phyloP scores from a whole-genome alignment of 1,140 invertebrate genomes.

The Hypsibius dujardini region DNA sequence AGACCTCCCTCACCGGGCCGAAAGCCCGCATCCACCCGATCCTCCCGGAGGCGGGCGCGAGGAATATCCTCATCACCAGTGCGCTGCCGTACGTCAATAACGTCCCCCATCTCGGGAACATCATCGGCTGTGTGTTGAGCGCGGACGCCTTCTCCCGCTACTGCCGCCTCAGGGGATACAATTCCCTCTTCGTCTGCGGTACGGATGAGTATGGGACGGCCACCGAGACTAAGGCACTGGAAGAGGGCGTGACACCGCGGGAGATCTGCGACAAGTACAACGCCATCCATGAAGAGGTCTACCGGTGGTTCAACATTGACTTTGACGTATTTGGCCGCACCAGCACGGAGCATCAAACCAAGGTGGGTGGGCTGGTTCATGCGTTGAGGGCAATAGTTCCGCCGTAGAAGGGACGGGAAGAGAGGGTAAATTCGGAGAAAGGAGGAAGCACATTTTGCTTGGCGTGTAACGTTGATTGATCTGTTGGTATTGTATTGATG shows the following conservation, averaged over 20 bases:
- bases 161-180: slow-evolving; percentile 70
- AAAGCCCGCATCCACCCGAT: not conserved
- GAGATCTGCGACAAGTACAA: slow-evolving; percentile 94
- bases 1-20: not conserved
- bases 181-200: slow-evolving; percentile 77
- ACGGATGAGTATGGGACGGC: slow-evolving; percentile 99
- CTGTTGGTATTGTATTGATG: no score
- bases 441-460: no score
- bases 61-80: slow-evolving; percentile 81
- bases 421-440: no score
- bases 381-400: no score
- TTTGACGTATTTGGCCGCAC: slow-evolving; percentile 98
- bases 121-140: slow-evolving; percentile 93
- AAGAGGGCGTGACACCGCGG: slow-evolving; percentile 69
- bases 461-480: no score
- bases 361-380: slow-evolving; percentile 38
- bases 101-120: slow-evolving; percentile 96
- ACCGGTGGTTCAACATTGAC: slow-evolving; percentile 92
- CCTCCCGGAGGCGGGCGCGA: slow-evolving; percentile 54
- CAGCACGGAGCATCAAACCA: slow-evolving; percentile 76
- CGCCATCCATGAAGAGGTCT: slow-evolving; percentile 69
- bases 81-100: slow-evolving; percentile 98
- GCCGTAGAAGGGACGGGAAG: no score
- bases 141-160: slow-evolving; percentile 87
- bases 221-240: slow-evolving; percentile 91